Evolutionary conservation across 1,140 invertebrate genomes (phyloP).

Genomic region (Neodiprion fabricii): DNA sequence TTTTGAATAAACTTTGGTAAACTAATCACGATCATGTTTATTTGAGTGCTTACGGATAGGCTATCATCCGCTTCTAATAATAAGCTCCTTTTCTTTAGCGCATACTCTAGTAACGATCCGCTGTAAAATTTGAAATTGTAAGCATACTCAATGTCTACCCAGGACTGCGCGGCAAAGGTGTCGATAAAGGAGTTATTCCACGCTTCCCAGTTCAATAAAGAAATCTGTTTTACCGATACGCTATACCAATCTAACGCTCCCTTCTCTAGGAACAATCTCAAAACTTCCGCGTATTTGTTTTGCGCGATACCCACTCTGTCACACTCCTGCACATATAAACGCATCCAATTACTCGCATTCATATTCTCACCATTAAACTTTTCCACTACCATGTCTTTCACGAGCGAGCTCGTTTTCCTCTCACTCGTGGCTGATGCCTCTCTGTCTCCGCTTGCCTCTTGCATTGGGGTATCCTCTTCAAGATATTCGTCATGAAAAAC

Average conservation of each 20-base stretch:
- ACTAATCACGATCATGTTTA: slow-evolving; percentile 22
- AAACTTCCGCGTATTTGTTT: slow-evolving; percentile 18
- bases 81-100: slow-evolving; percentile 23
- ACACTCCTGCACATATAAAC: slow-evolving; percentile 15
- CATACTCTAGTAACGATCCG: slow-evolving; percentile 25
- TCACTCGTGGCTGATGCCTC: not conserved
- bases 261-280: slow-evolving; percentile 15
- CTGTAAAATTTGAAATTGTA: slow-evolving; percentile 19
- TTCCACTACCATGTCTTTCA: slow-evolving; percentile 18
- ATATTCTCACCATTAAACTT: slow-evolving; percentile 18
- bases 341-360: slow-evolving; percentile 16
- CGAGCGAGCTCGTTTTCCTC: not conserved
- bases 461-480: not conserved
- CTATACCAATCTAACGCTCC: slow-evolving; percentile 18
- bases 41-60: slow-evolving; percentile 16
- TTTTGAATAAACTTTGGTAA: not conserved
- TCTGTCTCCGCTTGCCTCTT: too few species aligned
- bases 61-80: slow-evolving; percentile 18
- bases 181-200: slow-evolving; percentile 20
- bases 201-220: slow-evolving; percentile 11
- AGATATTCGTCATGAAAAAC: slow-evolving; percentile 17
- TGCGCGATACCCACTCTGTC: slow-evolving; percentile 12
- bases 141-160: slow-evolving; percentile 17
- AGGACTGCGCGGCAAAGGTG: slow-evolving; percentile 14
- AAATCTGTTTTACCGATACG: slow-evolving; percentile 7